These are phyloP conservation scores for Panulirus ornatus DNA, from an alignment of 1,140 invertebrate species.

Conservation along the genomic window DNA sequence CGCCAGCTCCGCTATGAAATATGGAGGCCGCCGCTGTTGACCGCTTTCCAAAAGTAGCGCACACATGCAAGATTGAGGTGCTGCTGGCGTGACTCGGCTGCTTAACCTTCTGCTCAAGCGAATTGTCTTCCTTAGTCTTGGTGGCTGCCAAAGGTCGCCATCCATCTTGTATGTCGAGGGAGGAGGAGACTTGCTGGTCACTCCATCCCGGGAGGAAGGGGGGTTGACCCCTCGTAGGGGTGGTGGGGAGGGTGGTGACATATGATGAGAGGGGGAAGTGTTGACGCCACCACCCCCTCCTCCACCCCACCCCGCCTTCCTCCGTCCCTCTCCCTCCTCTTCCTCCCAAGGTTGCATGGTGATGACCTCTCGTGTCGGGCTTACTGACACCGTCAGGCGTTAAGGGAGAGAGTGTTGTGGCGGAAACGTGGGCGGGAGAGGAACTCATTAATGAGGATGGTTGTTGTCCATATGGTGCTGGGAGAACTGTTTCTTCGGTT, in stretches of 20 bases:
- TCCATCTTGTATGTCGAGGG: conserved; percentile 29
- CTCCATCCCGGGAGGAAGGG: not conserved
- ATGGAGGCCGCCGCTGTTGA: conserved; percentile 34
- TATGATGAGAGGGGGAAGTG: not conserved
- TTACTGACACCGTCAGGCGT: too few relatives aligned
- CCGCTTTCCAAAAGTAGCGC: conserved; percentile 42
- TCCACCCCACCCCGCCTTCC: too few relatives aligned
- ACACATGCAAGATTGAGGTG: conserved; percentile 20
- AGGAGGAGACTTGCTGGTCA: not conserved
- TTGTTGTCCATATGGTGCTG: too few relatives aligned
- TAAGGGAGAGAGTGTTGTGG: too few relatives aligned
- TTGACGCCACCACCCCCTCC: conserved; percentile 19
- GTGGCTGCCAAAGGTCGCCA: conserved; percentile 8
- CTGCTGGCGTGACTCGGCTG: conserved; percentile 22
- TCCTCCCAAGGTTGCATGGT: too few relatives aligned
- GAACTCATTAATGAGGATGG: too few relatives aligned
- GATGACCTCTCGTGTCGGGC: too few relatives aligned
- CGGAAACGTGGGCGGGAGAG: too few relatives aligned
- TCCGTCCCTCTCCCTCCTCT: too few relatives aligned
- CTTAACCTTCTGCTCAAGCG: conserved; percentile 30
- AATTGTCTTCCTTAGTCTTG: not conserved
- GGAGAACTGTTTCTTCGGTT: too few relatives aligned
- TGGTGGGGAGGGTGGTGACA: not conserved
- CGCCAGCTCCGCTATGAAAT: conserved; percentile 20
- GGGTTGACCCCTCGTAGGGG: not conserved